Evolutionary conservation across 2,888 invertebrate species (phyloP).

Genomic region (Antitype chi): DNA sequence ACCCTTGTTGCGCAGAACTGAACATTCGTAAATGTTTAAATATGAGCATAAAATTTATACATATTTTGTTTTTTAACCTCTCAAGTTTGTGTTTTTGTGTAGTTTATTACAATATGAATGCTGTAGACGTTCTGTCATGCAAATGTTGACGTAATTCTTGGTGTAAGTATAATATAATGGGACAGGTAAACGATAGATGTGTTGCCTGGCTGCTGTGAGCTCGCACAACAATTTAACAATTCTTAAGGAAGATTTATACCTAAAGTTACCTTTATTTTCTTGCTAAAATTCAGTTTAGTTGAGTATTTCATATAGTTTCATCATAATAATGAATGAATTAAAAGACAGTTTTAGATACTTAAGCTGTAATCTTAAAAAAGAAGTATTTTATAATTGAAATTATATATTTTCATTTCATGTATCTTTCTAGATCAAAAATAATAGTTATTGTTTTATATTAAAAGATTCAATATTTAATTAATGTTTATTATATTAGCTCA

Average conservation of each 20-base stretch:
- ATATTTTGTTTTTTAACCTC: background rate
- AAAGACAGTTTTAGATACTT: no score
- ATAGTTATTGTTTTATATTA: no score
- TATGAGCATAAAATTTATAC: background rate
- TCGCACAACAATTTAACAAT: background rate
- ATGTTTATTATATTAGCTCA: no score
- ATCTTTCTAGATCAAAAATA: no score
- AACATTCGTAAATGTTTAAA: background rate
- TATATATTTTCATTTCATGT: no score
- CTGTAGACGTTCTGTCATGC: background rate
- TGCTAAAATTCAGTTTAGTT: background rate
- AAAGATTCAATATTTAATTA: no score
- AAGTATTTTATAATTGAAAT: no score
- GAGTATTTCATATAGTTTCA: background rate
- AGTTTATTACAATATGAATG: background rate
- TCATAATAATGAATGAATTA: background rate
- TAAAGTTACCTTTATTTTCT: background rate
- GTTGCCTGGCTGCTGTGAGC: background rate
- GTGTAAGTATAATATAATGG: background rate
- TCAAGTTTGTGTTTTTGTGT: background rate
- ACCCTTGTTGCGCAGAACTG: slow-evolving; percentile 7
- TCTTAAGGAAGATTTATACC: background rate
- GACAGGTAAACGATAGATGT: background rate
- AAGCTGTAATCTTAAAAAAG: background rate
- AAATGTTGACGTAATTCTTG: background rate